Percentiles rank a stretch among this genome's conserved stretches.
phyloP scores from a whole-genome alignment of 2,888 invertebrate species.

The Chymomyza caudatula region DNA sequence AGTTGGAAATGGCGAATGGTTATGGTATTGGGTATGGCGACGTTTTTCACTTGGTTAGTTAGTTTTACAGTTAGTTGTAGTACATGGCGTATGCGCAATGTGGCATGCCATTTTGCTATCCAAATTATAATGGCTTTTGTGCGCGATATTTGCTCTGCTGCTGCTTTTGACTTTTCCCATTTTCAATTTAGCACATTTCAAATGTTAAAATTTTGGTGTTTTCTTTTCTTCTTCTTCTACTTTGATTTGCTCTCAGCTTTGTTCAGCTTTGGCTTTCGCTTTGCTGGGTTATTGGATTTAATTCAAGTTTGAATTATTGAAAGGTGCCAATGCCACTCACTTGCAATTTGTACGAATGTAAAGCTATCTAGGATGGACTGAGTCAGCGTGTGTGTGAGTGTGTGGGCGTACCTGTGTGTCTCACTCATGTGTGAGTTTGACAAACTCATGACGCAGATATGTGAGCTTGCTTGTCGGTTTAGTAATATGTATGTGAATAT shows the following conservation, averaged over 20 bases:
- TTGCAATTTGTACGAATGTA: slow-evolving; percentile 30
- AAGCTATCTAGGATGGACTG: slow-evolving; percentile 29
- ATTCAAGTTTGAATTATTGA: slow-evolving; percentile 60
- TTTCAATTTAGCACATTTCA: slow-evolving; percentile 29
- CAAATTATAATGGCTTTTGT: slow-evolving; percentile 25
- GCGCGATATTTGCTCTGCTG: slow-evolving; percentile 20
- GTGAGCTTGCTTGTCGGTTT: slow-evolving; percentile 63
- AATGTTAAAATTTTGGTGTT: background rate
- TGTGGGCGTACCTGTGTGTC: slow-evolving; percentile 31
- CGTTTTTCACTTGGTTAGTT: slow-evolving; percentile 10
- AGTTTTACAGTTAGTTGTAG: slow-evolving; percentile 23
- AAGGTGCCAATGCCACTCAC: slow-evolving; percentile 55
- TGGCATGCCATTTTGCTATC: slow-evolving; percentile 10
- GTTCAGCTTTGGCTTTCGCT: slow-evolving; percentile 2
- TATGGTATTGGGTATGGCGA: slow-evolving; percentile 3
- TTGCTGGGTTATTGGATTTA: slow-evolving; percentile 48
- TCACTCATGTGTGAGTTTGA: slow-evolving; percentile 34
- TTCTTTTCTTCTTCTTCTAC: slow-evolving; percentile 11
- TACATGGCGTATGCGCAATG: slow-evolving; percentile 49
- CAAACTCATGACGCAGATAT: slow-evolving; percentile 40
- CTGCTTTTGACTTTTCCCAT: slow-evolving; percentile 20
- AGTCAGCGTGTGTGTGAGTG: slow-evolving; percentile 1
- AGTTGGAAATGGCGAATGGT: slow-evolving; percentile 16
- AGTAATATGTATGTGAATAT: slow-evolving; percentile 20
- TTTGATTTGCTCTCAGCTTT: slow-evolving; percentile 2